phyloP scores from a whole-genome alignment of 2,113 vertebrate species.

The Zapornia atra region DNA sequence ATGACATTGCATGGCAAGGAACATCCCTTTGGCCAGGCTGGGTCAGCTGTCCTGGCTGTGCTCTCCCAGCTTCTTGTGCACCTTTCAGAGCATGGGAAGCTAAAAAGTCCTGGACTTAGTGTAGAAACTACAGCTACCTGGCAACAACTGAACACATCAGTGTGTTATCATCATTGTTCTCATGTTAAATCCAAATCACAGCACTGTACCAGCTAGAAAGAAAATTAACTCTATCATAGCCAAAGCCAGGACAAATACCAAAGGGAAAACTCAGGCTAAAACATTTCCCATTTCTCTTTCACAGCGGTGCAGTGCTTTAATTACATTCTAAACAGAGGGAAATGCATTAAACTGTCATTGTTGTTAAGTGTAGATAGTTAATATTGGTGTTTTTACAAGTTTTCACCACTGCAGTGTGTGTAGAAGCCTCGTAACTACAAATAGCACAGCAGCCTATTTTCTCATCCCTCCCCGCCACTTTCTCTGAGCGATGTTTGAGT shows the following conservation, averaged over 20 bases:
- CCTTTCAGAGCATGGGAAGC: no score
- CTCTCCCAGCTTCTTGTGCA: no score
- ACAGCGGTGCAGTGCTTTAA: not conserved
- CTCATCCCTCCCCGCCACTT: not conserved
- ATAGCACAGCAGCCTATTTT: not conserved
- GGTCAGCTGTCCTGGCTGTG: no score
- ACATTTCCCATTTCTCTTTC: not conserved
- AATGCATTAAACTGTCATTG: not conserved
- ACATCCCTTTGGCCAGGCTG: no score
- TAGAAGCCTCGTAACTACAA: not conserved
- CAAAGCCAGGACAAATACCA: not conserved
- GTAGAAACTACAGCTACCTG: no score
- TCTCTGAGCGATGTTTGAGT: not conserved
- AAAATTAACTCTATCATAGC: no score
- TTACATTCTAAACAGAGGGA: not conserved
- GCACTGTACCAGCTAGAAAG: no score
- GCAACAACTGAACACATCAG: no score
- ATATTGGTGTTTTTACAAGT: not conserved
- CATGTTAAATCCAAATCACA: no score
- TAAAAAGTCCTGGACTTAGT: no score
- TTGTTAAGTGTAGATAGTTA: not conserved
- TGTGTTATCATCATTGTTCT: no score
- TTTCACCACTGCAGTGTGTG: not conserved
- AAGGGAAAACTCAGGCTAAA: not conserved
- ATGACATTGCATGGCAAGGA: no score